Base-by-base conservation (phyloP, 1,140 invertebrate genomes). In the Proales similis region DNA sequence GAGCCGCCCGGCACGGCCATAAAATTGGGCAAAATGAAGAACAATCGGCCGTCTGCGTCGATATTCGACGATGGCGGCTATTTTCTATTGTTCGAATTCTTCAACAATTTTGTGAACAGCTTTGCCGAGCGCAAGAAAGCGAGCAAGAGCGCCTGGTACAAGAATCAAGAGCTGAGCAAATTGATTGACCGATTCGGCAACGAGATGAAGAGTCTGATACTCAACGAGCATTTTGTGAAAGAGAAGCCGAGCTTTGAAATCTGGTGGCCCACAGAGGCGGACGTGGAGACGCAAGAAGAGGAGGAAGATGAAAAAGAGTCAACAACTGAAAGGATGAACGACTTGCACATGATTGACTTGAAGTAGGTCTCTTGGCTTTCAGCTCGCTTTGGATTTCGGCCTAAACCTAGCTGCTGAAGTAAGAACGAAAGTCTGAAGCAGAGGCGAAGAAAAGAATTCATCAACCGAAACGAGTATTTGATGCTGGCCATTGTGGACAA, bases 41-140 rank as follows among this genome's bases (percentile, higher is more conserved):
- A 9, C 4, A 20, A 36, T 6, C 17, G 30, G 45, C 29, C 17
- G 45, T n/a, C 36, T n/a, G n/a, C 12, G 2, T 42, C 33, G 4
- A 57, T 57, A 9, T 43, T 19, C 26, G 36, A 39, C 22, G 51
- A 57, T 42, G 26, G 36, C 2, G 51, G 20, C 17, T 57, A 42
- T 57, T 57, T 42, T 24, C 14, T 57, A 19, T 24, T 57, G 30
- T 57, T 57, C 22, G 51, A 57, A n/a, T 57, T 57, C 45, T 39
- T 29, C 9, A 57, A 27, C 12, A 57, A 24, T 4, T 57, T 57
- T 42, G 27, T 9, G 3, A 12, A 12, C 39, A 57, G 45, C 39
- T 42, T 42, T 57, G 51, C 39, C 26, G 29, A 36, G n/a, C n/a
- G n/a, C n/a, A n/a, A n/a, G n/a, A n/a, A n/a, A n/a, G n/a, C n/a